Conservation (phyloP, 2,797 vertebrate genomes). For the Pangasius larnaudii region DNA sequence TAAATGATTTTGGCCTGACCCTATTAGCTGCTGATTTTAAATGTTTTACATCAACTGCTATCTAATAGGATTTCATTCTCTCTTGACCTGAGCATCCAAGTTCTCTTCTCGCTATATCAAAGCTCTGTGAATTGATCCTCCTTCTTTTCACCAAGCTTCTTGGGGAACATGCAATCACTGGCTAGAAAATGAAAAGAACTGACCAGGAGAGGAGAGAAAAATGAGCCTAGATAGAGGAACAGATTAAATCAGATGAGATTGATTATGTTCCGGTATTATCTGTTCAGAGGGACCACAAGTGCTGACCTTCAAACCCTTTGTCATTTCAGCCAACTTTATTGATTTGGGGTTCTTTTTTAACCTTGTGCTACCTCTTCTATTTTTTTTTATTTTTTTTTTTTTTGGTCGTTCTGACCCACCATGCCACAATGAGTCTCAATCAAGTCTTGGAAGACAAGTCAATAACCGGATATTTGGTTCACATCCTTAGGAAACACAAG, state of each 20-base stretch:
- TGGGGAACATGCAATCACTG: conserved; percentile 13
- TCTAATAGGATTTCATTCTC: neutral
- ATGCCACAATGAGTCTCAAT: conserved; percentile 69
- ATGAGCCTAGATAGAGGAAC: conserved; percentile 49
- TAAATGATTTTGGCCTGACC: neutral
- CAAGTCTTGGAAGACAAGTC: conserved; percentile 67
- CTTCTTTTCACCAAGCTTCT: neutral
- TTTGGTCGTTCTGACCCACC: conserved; percentile 68
- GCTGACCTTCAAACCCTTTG: conserved; percentile 63
- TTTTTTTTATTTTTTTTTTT: conserved; percentile 31
- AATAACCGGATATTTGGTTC: conserved; percentile 68
- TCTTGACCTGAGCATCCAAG: neutral
- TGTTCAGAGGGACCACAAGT: conserved; percentile 63
- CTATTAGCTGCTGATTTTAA: neutral
- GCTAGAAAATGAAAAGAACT: conserved; percentile 51
- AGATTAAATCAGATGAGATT: conserved; percentile 62
- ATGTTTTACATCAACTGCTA: neutral
- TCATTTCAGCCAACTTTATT: conserved; percentile 74
- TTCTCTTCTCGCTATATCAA: conserved; percentile 7
- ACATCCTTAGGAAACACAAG: conserved; percentile 65
- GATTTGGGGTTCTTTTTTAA: conserved; percentile 75
- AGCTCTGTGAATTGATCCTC: conserved; percentile 14
- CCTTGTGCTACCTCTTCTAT: conserved; percentile 63
- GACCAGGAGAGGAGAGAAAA: conserved; percentile 52
- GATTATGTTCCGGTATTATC: conserved; percentile 68